Base-by-base conservation (phyloP, 64 coral and sea anemone species). In the Pachyseris speciosa region DNA sequence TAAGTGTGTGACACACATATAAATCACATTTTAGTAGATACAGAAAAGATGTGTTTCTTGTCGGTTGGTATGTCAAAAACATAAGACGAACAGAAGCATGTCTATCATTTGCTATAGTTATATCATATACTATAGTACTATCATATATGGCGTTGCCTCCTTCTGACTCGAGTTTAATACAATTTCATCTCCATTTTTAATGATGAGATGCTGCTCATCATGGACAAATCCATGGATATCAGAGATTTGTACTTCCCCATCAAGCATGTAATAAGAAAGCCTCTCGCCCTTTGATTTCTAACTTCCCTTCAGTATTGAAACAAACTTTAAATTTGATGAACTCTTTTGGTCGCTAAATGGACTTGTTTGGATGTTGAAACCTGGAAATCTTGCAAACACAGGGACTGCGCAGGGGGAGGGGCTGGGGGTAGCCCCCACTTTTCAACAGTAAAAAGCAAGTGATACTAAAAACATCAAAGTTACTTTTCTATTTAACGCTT, bases 191-290 rank as follows among this genome's bases (percentile, higher is more conserved):
- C 64, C 41, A 33, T 74, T 81, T 2, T 74, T 84, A 88, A 96
- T 70, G n/a, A 96, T 78, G 5, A 96, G 34, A 37, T 96, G 70
- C 83, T 92, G 64, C 19, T 75, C 94, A 88, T 96, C 94, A 57
- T 96, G 94, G 37, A 43, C 89, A 44, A 96, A 1, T 13, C 89
- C 65, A 32, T 4, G 10, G 20, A 89, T 15, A 2, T 32, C 20
- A 78, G 31, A 1, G 4, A 92, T 83, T 2, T 65, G 32, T 64
- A 47, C 75, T 80, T 92, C 49, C 6, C 89, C 94, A 40, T 92
- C 37, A 43, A 95, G 59, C 36, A 76, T 24, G 64, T 78, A 95
- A 39, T 92, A 72, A n/a, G 84, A 73, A 80, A 20, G 10, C 49
- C 16, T 87, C 71, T 74, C 58, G 40, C 4, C 83, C 85, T 39